Evolutionary conservation across 1,140 invertebrate species (phyloP), one percentile per base, ranked within the genome.

Genomic region (Augochlora pura): DNA sequence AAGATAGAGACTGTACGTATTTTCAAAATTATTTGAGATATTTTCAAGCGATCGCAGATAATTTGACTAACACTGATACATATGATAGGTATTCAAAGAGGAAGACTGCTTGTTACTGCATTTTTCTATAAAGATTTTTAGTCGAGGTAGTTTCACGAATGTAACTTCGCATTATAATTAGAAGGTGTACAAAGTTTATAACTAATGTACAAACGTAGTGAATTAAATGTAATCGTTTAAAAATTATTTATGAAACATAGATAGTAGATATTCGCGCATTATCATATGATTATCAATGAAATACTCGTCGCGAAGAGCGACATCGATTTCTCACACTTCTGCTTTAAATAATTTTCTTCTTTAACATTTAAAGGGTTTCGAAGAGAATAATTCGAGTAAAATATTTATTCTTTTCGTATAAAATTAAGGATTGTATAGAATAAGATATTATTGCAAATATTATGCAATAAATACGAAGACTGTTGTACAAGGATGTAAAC

Each of bases 71-170:
- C 23, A 23, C 5, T 64, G 25, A 46, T 64, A 12, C 0, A n/a
- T 25, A 62, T 12, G 42, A 46, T n/a, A 72, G 46, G 23, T 79
- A 73, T 74, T 79, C 57, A 27, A 73, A 62, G 63, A 14, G 27
- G 42, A 79, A 79, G 77, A 79, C 77, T 79, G 71, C n/a, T 74
- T 67, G 16, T 27, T 74, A 46, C 25, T 79, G 77, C 77, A 79
- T 79, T 79, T 78, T 73, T 66, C 62, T 79, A 79, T 46, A n/a
- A 74, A 25, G 25, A n/a, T 39, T 21, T 67, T 60, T 23, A 52
- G 18, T 18, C n/a, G n/a, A 62, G 21, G 16, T 23, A 60, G 7
- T 42, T 46, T 39, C 46, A 7, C 32, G 66, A 57, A 74, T 10
- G 21, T 3, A 2, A 32, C 16, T 73, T 16, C 52, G 42, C 25